These are phyloP conservation scores for Thryonomys swinderianus DNA, from an alignment of 2,113 vertebrate genomes.

Conservation along the genomic window DNA sequence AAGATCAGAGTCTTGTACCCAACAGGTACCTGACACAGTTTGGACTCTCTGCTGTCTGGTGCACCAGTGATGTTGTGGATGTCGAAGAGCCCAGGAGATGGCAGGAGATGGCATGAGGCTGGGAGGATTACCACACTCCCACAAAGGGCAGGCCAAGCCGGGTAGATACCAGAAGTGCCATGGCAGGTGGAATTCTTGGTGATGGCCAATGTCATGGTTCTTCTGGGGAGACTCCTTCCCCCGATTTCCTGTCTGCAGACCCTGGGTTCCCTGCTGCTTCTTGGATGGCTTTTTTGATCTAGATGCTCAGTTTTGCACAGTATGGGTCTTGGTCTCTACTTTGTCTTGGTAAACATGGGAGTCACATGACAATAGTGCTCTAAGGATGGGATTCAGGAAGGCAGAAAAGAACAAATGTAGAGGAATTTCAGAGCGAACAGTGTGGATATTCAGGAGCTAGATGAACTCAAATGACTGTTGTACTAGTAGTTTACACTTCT, in stretches of 20 bases:
- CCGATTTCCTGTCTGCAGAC: not conserved
- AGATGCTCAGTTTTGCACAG: not conserved
- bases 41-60: accelerated
- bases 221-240: not conserved
- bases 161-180: accelerated
- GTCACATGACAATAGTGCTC: not conserved
- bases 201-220: accelerated
- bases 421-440: not conserved
- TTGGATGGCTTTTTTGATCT: not conserved
- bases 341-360: too few relatives aligned
- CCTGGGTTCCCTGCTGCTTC: not conserved
- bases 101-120: too few relatives aligned
- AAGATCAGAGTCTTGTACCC: not conserved
- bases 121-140: not conserved
- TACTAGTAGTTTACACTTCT: not conserved
- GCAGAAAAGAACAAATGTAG: not conserved
- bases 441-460: not conserved
- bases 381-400: not conserved
- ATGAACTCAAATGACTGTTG: not conserved
- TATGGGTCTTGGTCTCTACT: not conserved
- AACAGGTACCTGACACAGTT: not conserved
- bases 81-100: not conserved
- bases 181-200: not conserved
- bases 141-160: accelerated
- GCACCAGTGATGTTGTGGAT: not conserved